A percentile compares a stretch with the other conserved stretches of the same genome.
Conservation (phyloP, 2,888 invertebrate species). For the Drosophila mimica region DNA sequence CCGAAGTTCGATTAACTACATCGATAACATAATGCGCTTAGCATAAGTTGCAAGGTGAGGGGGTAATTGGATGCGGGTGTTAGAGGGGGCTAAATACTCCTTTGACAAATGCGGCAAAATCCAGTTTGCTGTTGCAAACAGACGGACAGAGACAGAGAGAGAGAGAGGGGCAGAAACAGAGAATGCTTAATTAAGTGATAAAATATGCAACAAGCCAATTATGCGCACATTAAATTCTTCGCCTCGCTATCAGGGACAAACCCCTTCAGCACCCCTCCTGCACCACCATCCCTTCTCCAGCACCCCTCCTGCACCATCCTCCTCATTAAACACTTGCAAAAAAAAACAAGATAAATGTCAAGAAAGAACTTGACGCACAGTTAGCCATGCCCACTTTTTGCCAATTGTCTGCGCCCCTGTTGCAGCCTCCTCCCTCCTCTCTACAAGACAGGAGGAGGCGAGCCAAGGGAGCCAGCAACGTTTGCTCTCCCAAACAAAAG, state of each 20-base stretch:
- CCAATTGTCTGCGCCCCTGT: constrained; percentile 1
- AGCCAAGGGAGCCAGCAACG: constrained; percentile 12
- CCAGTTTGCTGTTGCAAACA: constrained; percentile 6
- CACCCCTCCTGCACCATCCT: background rate
- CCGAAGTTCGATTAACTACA: background rate
- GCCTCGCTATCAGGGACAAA: constrained; percentile 1
- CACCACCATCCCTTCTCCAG: too few species aligned
- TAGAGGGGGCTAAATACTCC: background rate
- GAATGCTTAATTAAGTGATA: constrained; percentile 41
- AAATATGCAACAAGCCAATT: constrained; percentile 56
- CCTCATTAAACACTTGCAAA: background rate
- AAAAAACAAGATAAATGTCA: background rate
- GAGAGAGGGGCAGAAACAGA: background rate
- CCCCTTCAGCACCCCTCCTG: background rate
- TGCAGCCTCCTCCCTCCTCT: background rate
- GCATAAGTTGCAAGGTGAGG: background rate
- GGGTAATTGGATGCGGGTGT: background rate
- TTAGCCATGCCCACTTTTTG: constrained; percentile 3
- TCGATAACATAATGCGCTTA: background rate
- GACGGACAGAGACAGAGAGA: background rate
- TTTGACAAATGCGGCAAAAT: constrained; percentile 9
- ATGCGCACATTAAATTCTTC: constrained; percentile 72
- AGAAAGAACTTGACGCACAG: background rate
- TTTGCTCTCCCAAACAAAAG: constrained; percentile 39
- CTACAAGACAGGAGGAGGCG: background rate